These are phyloP conservation scores for Gortyna flavago DNA, from an alignment of 2,888 invertebrate species.

Conservation along the genomic window DNA sequence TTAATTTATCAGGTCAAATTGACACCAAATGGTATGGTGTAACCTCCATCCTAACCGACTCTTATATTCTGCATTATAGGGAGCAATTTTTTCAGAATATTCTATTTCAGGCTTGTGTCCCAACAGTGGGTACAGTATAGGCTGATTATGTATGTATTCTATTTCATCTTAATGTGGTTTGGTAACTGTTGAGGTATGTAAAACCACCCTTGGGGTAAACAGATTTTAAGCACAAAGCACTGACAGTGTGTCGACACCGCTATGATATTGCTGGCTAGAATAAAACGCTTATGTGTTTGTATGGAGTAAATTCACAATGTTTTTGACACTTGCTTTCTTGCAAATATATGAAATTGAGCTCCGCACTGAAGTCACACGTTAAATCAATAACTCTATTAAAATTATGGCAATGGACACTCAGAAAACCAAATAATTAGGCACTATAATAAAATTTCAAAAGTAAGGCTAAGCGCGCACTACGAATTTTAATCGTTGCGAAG, in stretches of 20 bases:
- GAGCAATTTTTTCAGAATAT: constrained; percentile 2
- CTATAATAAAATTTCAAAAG: background rate
- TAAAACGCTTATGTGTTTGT: constrained; percentile 7
- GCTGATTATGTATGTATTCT: too few species aligned
- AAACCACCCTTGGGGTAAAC: background rate
- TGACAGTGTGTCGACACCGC: background rate
- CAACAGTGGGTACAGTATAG: too few species aligned
- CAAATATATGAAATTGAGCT: constrained; percentile 15
- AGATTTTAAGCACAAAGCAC: constrained; percentile 15
- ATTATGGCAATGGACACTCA: background rate
- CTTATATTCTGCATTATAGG: background rate
- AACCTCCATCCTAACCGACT: background rate
- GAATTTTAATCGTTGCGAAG: too few species aligned
- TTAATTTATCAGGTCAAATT: background rate
- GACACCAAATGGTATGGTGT: background rate
- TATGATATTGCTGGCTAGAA: constrained; percentile 5
- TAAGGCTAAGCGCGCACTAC: too few species aligned
- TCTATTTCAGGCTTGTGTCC: too few species aligned
- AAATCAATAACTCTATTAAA: background rate
- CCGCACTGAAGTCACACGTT: background rate
- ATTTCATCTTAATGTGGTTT: constrained; percentile 3
- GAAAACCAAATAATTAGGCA: background rate
- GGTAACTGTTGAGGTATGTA: constrained; percentile 26
- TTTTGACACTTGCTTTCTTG: constrained; percentile 19
- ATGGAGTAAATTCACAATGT: constrained; percentile 6